Conservation (phyloP, 1,140 invertebrate genomes). For the Popillia japonica region DNA sequence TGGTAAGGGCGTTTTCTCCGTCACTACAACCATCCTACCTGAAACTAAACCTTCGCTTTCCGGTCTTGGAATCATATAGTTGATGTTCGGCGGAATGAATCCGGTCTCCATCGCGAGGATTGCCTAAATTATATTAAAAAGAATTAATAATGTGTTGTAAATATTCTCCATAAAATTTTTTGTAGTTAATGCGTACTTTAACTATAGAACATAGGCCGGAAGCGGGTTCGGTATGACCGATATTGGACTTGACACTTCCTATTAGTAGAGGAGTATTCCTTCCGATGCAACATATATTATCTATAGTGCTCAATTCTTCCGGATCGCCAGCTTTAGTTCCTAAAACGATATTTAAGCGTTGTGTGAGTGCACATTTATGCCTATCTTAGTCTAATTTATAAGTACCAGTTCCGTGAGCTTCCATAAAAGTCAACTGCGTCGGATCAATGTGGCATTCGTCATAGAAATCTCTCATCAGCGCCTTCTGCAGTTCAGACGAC, state of each 20-base stretch:
- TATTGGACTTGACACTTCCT: conserved; percentile 92
- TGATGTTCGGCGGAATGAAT: conserved; percentile 81
- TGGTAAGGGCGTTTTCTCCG: conserved; percentile 70
- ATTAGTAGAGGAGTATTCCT: conserved; percentile 76
- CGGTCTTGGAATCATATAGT: conserved; percentile 76
- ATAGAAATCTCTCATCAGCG: conserved; percentile 76
- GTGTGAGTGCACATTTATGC: background rate
- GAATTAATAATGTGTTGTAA: background rate
- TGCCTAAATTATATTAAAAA: conserved; percentile 51
- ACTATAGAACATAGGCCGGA: conserved; percentile 86
- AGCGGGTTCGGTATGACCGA: conserved; percentile 91
- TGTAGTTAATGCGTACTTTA: conserved; percentile 63
- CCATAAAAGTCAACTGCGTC: conserved; percentile 70
- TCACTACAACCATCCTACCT: conserved; percentile 75
- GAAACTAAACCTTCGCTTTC: conserved; percentile 76
- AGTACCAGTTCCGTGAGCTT: conserved; percentile 75
- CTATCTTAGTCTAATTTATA: background rate
- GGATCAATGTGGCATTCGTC: conserved; percentile 69
- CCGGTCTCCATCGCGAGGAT: conserved; percentile 77
- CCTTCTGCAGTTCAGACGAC: conserved; percentile 80
- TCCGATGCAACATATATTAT: conserved; percentile 79
- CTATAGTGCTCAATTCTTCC: conserved; percentile 88
- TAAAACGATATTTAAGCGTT: conserved; percentile 45
- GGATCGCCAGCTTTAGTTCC: conserved; percentile 83
- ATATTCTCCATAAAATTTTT: too few species aligned